A percentile compares a stretch with the other conserved stretches of the same genome.
phyloP scores from a whole-genome alignment of 2,888 invertebrate genomes.

The Andrena bicolor region DNA sequence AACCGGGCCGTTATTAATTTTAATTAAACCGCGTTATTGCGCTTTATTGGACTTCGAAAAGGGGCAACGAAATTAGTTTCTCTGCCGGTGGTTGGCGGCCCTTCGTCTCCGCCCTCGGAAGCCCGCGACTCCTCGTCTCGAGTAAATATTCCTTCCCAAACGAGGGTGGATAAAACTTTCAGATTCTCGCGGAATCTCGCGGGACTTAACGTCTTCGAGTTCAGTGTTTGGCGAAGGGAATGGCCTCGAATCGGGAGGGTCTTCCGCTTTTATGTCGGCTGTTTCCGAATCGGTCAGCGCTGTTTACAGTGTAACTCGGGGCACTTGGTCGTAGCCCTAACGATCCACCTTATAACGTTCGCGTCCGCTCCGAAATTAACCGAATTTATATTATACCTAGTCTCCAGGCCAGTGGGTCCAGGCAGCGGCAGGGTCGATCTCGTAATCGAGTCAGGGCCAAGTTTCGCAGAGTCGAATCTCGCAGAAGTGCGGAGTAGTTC shows the following conservation, averaged over 20 bases:
- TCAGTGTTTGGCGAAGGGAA: slow-evolving; percentile 22
- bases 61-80: slow-evolving; percentile 48
- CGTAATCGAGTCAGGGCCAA: not conserved
- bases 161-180: slow-evolving; percentile 14
- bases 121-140: not conserved
- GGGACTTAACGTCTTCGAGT: slow-evolving; percentile 24
- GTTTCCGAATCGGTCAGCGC: slow-evolving; percentile 11
- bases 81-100: not conserved
- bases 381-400: not conserved
- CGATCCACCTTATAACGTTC: slow-evolving; percentile 2
- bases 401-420: not conserved
- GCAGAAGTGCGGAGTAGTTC: no score
- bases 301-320: slow-evolving; percentile 35
- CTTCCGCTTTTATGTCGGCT: slow-evolving; percentile 24
- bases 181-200: not conserved
- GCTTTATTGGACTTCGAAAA: slow-evolving; percentile 36
- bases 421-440: not conserved
- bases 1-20: slow-evolving; percentile 43
- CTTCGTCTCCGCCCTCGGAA: not conserved
- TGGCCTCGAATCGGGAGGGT: not conserved
- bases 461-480: not conserved
- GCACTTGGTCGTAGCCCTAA: slow-evolving; percentile 7
- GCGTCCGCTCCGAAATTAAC: not conserved
- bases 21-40: slow-evolving; percentile 50
- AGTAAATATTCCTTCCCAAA: slow-evolving; percentile 45